Percentiles rank a stretch among this genome's conserved stretches.
Conservation (phyloP, 2,888 invertebrate genomes). For the Pterostichus niger region DNA sequence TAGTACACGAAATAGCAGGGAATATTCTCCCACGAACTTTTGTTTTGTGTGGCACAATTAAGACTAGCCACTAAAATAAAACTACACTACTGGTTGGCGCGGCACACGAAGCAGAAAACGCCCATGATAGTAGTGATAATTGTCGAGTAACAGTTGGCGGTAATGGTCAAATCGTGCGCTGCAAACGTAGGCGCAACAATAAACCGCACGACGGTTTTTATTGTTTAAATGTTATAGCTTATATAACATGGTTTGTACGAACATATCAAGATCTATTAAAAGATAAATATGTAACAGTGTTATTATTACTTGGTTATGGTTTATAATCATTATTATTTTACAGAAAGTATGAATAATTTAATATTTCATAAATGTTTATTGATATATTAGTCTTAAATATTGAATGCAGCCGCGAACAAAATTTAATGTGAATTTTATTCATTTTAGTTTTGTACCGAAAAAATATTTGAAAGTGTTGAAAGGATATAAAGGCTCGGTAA, state of each 20-base stretch:
- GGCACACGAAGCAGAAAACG: not conserved
- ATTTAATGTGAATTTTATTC: too few relatives aligned
- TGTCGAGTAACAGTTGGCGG: conserved; percentile 47
- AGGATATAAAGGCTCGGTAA: too few relatives aligned
- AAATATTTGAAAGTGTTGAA: too few relatives aligned
- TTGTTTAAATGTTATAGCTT: conserved; percentile 40
- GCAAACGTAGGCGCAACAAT: conserved; percentile 25
- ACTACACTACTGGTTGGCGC: conserved; percentile 24
- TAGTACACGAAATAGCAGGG: too few relatives aligned
- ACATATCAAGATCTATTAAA: conserved; percentile 47
- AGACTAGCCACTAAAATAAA: conserved; percentile 13
- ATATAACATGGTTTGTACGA: conserved; percentile 24
- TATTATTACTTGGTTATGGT: not conserved
- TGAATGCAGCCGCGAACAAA: too few relatives aligned
- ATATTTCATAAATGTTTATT: too few relatives aligned
- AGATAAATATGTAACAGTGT: conserved; percentile 30
- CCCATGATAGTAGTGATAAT: conserved; percentile 49
- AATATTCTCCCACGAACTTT: conserved; percentile 33
- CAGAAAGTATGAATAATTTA: conserved; percentile 4
- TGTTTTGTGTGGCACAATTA: conserved; percentile 25
- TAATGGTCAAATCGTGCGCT: conserved; percentile 47
- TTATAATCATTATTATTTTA: conserved; percentile 12
- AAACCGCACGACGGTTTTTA: conserved; percentile 16
- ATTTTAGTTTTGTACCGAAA: too few relatives aligned
- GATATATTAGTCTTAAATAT: too few relatives aligned